Conservation (phyloP, 2,113 vertebrate genomes). For the Alexandromys fortis region DNA sequence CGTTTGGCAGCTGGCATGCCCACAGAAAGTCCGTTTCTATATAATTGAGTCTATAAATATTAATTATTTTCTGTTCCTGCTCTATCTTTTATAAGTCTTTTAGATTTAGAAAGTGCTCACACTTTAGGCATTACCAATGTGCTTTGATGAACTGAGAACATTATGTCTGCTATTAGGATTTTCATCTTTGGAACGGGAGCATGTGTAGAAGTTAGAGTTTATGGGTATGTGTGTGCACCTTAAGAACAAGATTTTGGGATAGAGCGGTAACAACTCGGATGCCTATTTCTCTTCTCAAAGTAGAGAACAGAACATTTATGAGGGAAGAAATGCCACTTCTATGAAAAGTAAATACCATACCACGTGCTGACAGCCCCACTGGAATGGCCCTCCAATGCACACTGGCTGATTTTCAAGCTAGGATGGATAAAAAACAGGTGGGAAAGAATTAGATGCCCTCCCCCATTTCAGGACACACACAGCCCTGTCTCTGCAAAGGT, state of each 20-base stretch:
- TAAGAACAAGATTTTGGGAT: background rate
- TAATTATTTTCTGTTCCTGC: slow-evolving; percentile 86
- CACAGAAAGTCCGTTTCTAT: slow-evolving; percentile 86
- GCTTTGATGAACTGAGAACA: slow-evolving; percentile 83
- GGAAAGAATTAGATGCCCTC: too few species aligned
- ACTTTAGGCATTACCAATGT: slow-evolving; percentile 84
- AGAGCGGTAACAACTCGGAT: background rate
- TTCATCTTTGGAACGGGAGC: slow-evolving; percentile 68
- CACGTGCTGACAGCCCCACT: background rate
- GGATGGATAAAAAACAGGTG: background rate
- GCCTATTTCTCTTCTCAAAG: background rate
- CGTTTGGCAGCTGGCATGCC: slow-evolving; percentile 85
- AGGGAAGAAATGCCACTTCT: background rate
- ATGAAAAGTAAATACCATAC: background rate
- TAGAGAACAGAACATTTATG: background rate
- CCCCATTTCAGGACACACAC: background rate
- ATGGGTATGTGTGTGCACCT: too few species aligned
- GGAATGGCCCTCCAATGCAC: too few species aligned
- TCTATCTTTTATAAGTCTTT: slow-evolving; percentile 86
- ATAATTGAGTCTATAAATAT: slow-evolving; percentile 88
- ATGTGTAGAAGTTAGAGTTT: background rate
- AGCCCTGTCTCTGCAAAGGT: background rate
- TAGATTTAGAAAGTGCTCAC: slow-evolving; percentile 86
- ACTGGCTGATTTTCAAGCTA: background rate
- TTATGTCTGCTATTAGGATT: slow-evolving; percentile 82